Evolutionary conservation across 2,888 invertebrate genomes (phyloP).

Genomic region (Platycheirus albimanus): DNA sequence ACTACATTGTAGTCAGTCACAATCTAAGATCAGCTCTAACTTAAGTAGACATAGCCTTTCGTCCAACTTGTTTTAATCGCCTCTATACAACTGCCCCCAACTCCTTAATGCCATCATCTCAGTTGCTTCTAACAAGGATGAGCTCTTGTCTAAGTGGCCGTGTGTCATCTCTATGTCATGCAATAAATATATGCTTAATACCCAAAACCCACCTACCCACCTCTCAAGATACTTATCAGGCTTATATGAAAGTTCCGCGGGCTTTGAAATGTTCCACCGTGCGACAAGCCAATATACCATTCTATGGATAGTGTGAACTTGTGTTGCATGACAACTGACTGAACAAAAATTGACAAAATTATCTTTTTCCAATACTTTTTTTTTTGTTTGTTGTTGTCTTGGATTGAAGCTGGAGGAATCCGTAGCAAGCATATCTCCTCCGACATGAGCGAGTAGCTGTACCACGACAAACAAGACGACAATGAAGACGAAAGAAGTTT

Average conservation of each 20-base stretch:
- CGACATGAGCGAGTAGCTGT: slow-evolving; percentile 23
- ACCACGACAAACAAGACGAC: slow-evolving; percentile 14
- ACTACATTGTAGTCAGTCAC: not conserved
- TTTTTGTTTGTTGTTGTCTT: not conserved
- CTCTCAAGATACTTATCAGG: slow-evolving; percentile 66
- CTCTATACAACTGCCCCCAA: too few species aligned
- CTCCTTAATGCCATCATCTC: not conserved
- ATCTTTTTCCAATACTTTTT: slow-evolving; percentile 58
- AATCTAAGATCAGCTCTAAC: not conserved
- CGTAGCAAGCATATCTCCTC: not conserved
- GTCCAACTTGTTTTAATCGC: not conserved
- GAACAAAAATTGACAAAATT: slow-evolving; percentile 74
- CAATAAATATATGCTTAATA: slow-evolving; percentile 42
- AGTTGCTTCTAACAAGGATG: slow-evolving; percentile 47
- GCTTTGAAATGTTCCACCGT: slow-evolving; percentile 55
- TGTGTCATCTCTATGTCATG: slow-evolving; percentile 55
- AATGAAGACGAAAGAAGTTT: slow-evolving; percentile 43
- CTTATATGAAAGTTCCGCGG: slow-evolving; percentile 54
- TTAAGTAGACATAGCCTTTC: not conserved
- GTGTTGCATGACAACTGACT: slow-evolving; percentile 71
- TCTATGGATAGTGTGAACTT: slow-evolving; percentile 71
- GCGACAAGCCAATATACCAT: slow-evolving; percentile 72
- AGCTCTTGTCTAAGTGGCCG: slow-evolving; percentile 51
- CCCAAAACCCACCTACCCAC: slow-evolving; percentile 41
- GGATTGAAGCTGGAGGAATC: slow-evolving; percentile 34